Evolutionary conservation across 1,140 invertebrate species (phyloP).

Genomic region (Habropoda laboriosa): DNA sequence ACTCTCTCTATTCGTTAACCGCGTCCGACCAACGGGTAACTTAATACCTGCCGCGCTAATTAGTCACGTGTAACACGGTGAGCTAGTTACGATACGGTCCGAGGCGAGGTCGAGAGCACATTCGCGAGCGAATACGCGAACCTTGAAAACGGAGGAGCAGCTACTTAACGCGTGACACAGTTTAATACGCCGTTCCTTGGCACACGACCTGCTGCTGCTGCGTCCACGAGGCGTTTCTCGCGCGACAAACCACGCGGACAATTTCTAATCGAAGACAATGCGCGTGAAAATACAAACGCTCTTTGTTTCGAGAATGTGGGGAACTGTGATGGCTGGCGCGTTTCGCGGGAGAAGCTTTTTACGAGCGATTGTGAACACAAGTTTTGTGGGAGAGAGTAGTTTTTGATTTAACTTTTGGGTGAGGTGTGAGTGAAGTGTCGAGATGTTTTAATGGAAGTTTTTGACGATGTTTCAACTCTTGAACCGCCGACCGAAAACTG

Average conservation of each 20-base stretch:
- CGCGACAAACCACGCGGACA: background rate
- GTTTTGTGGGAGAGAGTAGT: no score
- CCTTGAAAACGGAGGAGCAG: constrained; percentile 20
- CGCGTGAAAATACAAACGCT: background rate
- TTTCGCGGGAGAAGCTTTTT: no score
- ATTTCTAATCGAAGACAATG: constrained; percentile 1
- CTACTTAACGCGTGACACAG: constrained; percentile 34
- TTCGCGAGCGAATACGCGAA: constrained; percentile 16
- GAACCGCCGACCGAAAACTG: no score
- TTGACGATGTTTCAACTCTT: no score
- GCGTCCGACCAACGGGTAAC: constrained; percentile 35
- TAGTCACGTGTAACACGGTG: constrained; percentile 37
- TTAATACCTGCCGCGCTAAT: constrained; percentile 40
- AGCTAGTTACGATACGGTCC: constrained; percentile 9
- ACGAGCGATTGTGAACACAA: no score
- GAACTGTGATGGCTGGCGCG: no score
- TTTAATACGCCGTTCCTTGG: constrained; percentile 28
- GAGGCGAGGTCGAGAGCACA: constrained; percentile 6
- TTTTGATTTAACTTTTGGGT: no score
- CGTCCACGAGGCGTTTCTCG: background rate
- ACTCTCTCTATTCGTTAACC: background rate
- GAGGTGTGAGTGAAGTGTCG: no score
- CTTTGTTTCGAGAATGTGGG: no score
- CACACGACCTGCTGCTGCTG: no score
- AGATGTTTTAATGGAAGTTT: no score